Evolutionary conservation across 2,113 vertebrate species (phyloP), one percentile per base, ranked within the genome.

Genomic region (Chloebia gouldiae): DNA sequence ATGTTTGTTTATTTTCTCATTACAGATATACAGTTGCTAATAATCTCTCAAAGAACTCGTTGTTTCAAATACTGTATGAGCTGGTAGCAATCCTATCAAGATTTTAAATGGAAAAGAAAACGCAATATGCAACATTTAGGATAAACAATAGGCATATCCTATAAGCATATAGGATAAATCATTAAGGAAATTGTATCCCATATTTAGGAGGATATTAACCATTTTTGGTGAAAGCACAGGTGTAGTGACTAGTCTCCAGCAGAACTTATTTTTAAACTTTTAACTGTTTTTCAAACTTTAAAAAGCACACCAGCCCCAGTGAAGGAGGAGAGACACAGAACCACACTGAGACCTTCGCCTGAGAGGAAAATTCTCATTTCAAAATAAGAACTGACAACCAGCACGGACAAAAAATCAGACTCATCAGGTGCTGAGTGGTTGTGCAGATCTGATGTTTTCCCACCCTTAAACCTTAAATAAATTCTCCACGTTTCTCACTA

Each of bases 21-120:
- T 40, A 59, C 37, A 78, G 33, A n/a, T 27, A 31, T 37, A 35
- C 7, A 80, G 57, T 37, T 53, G 18, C 23, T 87, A 44, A 39
- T 22, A 59, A 23, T 35, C 31, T 54, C 64, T 54, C 60, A 65
- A 24, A 51, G 22, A 87, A 23, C 23, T 39, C 39, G 18, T 31
- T 22, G 20, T 42, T 93, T 60, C 31, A 78, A 68, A 25, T 25
- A 17, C 2, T 2, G 35, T 13, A 42, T 1, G 2, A 81, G 20
- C 37, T 65, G 70, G 6, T 23, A 63, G 20, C 24, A 81, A 44
- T 14, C n/a, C 24, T 16, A 7, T 2, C n/a, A 47, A 0, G 0
- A 81, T 2, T 19, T 70, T 30, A 77, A 89, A 73, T 5, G 19
- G 31, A 31, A 69, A 73, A 63, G n/a, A 59, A 73, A 6, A 7